Base-by-base conservation (phyloP, 2,113 vertebrate species). In the Emydura subglobosa region DNA sequence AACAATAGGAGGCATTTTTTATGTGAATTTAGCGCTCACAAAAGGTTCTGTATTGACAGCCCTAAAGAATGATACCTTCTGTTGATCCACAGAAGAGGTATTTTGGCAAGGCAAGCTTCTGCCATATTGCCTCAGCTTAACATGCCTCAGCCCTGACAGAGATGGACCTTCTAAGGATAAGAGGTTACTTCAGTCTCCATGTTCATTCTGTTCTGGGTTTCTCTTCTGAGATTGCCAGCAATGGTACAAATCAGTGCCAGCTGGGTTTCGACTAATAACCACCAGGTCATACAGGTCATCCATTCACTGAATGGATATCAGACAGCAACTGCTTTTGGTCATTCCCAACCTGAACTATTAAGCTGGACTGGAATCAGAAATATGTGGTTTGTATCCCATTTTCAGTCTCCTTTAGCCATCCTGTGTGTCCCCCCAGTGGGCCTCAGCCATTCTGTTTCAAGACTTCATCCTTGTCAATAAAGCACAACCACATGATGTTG, bases 401-500 rank as follows among this genome's bases (percentile, higher is more conserved):
- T 16, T 17, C 29, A 22, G n/a, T 68, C 10, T 51, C 31, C 50
- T 50, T 10, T 54, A 88, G 19, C 47, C 79, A 39, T 19, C n/a
- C 34, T 47, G 24, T 27, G 6, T 27, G 10, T 34, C 47, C 49
- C 42, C 42, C 68, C 42, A 29, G 2, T 3, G 34, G 42, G 51
- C 54, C 82, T 76, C 12, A 49, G 3, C 6, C 19, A 50, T 83
- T 79, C 5, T 61, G 5, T 81, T 50, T 79, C 39, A 51, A 59
- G 83, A 57, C 12, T 22, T 1, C 95, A 85, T 49, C 98, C 96
- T 98, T 98, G 95, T 98, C 98, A 79, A 98, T 97, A 90, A 98
- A 99, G 96, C 44, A 98, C 98, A 90, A 98, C 94, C 3, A 85
- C 97, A 97, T 98, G 91, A 95, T 98, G 98, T 3, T 98, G 95